These are phyloP conservation scores for Orchestes rusci DNA, from an alignment of 2,888 invertebrate species.

Conservation along the genomic window DNA sequence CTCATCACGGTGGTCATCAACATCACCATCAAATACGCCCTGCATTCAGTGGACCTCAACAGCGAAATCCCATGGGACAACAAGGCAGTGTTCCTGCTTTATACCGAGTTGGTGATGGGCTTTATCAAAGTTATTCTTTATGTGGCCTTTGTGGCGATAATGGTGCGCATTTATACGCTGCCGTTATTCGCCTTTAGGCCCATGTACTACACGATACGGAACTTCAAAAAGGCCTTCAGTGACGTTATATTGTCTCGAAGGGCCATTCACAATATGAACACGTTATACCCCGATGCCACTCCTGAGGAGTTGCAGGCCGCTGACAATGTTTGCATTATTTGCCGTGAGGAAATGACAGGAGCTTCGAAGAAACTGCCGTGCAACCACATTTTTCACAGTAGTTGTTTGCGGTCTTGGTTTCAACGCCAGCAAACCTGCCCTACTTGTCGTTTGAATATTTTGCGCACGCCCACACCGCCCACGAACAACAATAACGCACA, in stretches of 20 bases:
- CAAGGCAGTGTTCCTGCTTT: conserved; percentile 94
- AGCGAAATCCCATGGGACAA: conserved; percentile 98
- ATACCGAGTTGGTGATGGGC: conserved; percentile 90
- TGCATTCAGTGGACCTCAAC: conserved; percentile 82
- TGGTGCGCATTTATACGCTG: conserved; percentile 78
- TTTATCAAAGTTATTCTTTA: conserved; percentile 56
- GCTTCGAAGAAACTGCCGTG: conserved; percentile 95
- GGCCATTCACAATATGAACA: conserved; percentile 98
- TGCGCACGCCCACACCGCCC: conserved; percentile 34
- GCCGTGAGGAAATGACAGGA: conserved; percentile 67
- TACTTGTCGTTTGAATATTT: conserved; percentile 87
- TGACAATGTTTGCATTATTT: conserved; percentile 99
- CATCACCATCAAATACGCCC: conserved; percentile 84
- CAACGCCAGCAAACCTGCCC: conserved; percentile 99
- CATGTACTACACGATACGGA: conserved; percentile 98
- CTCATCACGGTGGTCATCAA: conserved; percentile 88
- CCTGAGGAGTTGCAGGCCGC: conserved; percentile 83
- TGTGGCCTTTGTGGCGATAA: conserved; percentile 86
- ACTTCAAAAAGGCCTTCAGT: conserved; percentile 94
- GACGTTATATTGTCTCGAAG: conserved; percentile 95
- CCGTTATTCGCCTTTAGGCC: conserved; percentile 98
- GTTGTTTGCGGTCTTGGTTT: conserved; percentile 95
- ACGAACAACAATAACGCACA: conserved; percentile 25
- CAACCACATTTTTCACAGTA: conserved; percentile 98
- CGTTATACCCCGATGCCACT: conserved; percentile 93